Percentiles rank a stretch among this genome's conserved stretches.
These are phyloP conservation scores for Dendroctonus ponderosae DNA, from an alignment of 1,140 invertebrate species.

Conservation along the genomic window DNA sequence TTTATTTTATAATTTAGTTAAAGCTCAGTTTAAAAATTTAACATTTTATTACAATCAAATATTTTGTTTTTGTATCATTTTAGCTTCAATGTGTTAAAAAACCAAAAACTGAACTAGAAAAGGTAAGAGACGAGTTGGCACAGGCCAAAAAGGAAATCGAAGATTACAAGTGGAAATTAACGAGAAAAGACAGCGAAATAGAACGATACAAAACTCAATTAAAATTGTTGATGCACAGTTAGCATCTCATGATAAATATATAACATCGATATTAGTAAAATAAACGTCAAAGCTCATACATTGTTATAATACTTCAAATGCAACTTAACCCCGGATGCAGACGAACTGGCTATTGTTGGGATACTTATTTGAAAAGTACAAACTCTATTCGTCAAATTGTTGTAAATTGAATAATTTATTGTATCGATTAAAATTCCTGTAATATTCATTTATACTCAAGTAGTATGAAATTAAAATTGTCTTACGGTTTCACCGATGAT, in stretches of 20 bases:
- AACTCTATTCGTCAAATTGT: no score
- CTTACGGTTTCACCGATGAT: no score
- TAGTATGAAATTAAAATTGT: no score
- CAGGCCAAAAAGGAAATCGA: constrained; percentile 55
- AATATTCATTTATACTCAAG: no score
- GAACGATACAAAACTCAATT: constrained; percentile 58
- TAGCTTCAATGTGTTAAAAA: constrained; percentile 22
- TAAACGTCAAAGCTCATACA: no score
- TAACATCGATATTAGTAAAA: no score
- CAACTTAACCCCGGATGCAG: no score
- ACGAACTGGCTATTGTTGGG: no score
- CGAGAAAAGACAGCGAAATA: constrained; percentile 56
- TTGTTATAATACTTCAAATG: no score
- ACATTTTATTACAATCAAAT: not conserved
- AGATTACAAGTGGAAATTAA: constrained; percentile 55
- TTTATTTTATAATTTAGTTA: constrained; percentile 3
- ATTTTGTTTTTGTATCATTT: constrained; percentile 4
- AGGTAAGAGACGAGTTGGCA: constrained; percentile 54
- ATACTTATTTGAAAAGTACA: no score
- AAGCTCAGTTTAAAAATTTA: not conserved
- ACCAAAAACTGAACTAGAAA: constrained; percentile 49
- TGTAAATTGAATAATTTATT: no score
- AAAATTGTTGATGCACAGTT: constrained; percentile 39
- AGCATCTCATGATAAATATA: constrained; percentile 6
- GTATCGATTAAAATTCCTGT: no score